phyloP scores from a whole-genome alignment of 64 coral and sea anemone genomes.

The Pachyseris speciosa region DNA sequence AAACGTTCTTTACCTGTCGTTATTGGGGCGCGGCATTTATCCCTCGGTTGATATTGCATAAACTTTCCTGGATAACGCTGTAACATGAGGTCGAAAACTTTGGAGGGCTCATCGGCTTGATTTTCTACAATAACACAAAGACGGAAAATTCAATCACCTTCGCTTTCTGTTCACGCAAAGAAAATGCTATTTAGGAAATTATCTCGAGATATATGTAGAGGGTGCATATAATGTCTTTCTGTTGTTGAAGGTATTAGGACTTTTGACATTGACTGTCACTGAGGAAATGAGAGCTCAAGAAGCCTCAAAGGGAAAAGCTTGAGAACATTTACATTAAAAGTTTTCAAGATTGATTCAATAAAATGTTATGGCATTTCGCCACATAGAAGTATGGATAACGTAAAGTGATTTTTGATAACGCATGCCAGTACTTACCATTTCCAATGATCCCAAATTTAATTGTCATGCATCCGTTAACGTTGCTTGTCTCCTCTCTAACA shows the following conservation, averaged over 20 bases:
- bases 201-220: not conserved
- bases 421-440: constrained; percentile 28
- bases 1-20: not conserved
- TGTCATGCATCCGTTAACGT: constrained; percentile 28
- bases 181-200: not conserved
- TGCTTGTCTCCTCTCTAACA: constrained; percentile 17
- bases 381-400: not conserved
- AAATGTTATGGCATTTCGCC: too few species aligned
- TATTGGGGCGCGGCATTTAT: not conserved
- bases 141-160: not conserved
- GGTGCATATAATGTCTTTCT: too few species aligned
- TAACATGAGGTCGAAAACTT: constrained; percentile 21
- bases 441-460: constrained; percentile 76
- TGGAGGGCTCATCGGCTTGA: constrained; percentile 16
- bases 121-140: not conserved
- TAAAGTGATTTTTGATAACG: not conserved
- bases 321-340: too few species aligned
- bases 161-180: not conserved
- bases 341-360: too few species aligned
- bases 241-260: too few species aligned
- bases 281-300: too few species aligned
- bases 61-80: not conserved
- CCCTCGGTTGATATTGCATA: not conserved
- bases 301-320: too few species aligned
- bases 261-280: too few species aligned